Conservation (phyloP, 1,140 invertebrate species). For the Trachymyrmex cornetzi region DNA sequence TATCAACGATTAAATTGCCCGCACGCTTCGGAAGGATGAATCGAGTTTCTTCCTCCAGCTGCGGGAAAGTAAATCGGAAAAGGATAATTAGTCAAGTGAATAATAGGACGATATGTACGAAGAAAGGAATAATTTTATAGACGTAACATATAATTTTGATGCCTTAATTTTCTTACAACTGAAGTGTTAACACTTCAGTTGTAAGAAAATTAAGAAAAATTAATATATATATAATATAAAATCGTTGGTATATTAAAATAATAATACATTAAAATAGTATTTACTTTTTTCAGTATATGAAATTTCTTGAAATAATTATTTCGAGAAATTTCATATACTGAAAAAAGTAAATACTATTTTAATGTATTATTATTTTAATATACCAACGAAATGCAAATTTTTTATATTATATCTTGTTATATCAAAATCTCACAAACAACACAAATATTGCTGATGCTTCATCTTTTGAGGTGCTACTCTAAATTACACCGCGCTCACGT, state of each 20-base stretch:
- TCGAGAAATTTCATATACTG: background rate
- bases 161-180: background rate
- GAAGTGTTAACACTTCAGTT: too few relatives aligned
- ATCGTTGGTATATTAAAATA: background rate
- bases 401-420: too few relatives aligned
- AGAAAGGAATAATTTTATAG: background rate
- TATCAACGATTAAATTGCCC: conserved; percentile 27
- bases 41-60: conserved; percentile 27
- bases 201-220: too few relatives aligned
- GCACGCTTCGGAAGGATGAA: conserved; percentile 7
- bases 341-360: background rate
- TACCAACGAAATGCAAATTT: background rate
- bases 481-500: too few relatives aligned
- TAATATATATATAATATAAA: too few relatives aligned
- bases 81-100: conserved; percentile 11
- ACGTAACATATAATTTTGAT: background rate
- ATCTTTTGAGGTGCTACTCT: too few relatives aligned
- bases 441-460: too few relatives aligned
- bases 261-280: background rate
- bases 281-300: background rate
- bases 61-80: conserved; percentile 38
- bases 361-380: background rate
- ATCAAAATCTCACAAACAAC: too few relatives aligned
- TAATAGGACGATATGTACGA: background rate
- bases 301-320: background rate